Evolutionary conservation across 2,888 invertebrate genomes (phyloP).

Genomic region (Oegoconia quadripuncta): DNA sequence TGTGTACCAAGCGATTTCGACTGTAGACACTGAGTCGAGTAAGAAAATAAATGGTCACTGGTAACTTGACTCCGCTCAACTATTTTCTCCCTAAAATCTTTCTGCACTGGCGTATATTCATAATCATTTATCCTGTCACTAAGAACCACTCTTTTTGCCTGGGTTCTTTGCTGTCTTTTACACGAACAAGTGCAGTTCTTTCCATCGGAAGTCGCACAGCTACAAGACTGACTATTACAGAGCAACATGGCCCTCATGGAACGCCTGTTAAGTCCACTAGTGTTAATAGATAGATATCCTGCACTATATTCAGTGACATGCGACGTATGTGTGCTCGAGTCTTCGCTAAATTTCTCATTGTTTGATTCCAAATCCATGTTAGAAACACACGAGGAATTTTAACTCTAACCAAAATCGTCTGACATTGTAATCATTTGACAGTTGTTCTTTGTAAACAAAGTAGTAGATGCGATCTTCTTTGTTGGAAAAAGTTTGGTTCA

Average conservation of each 20-base stretch:
- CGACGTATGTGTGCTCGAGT: background rate
- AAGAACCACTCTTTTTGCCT: too few relatives aligned
- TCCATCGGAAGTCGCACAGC: background rate
- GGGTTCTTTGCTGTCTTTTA: too few relatives aligned
- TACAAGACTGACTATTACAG: background rate
- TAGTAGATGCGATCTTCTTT: too few relatives aligned
- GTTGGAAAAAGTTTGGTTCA: too few relatives aligned
- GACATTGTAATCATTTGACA: conserved; percentile 3
- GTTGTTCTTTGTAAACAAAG: too few relatives aligned
- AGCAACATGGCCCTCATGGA: background rate
- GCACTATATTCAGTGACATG: background rate
- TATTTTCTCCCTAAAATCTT: background rate
- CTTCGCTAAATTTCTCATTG: background rate
- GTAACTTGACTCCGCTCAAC: too few relatives aligned
- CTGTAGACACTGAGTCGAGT: background rate
- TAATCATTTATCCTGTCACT: background rate
- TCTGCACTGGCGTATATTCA: background rate
- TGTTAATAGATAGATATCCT: background rate
- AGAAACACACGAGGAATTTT: conserved; percentile 30
- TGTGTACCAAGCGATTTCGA: too few relatives aligned
- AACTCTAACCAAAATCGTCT: conserved; percentile 12
- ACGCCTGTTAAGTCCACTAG: background rate
- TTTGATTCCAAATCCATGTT: conserved; percentile 24
- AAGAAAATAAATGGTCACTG: too few relatives aligned
- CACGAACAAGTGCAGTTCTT: background rate